Conservation (phyloP, 2,113 vertebrate species). For the Crocuta crocuta region DNA sequence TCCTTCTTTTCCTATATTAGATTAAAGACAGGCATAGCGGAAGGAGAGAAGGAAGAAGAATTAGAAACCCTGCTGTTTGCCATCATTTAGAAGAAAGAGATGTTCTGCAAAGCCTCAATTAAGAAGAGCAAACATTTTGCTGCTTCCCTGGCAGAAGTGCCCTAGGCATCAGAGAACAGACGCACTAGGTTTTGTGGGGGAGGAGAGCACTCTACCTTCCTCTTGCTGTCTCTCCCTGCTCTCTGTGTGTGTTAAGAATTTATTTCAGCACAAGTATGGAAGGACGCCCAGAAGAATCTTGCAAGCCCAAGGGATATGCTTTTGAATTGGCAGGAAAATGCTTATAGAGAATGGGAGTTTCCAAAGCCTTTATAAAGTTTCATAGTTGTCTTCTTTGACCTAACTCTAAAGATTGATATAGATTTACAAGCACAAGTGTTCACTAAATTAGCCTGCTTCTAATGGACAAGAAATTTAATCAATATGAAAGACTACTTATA, state of each 20-base stretch:
- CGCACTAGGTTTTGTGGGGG: background rate
- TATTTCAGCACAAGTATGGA: background rate
- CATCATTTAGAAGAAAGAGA: background rate
- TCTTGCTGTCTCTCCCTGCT: background rate
- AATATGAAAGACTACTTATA: background rate
- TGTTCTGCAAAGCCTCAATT: background rate
- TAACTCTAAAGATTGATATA: background rate
- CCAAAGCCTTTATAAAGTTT: background rate
- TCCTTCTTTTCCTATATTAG: background rate
- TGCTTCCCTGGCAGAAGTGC: background rate
- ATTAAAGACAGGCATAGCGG: background rate
- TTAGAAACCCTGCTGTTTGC: background rate
- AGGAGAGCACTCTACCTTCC: background rate
- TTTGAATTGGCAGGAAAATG: background rate
- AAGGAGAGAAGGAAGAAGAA: background rate
- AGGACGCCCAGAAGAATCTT: background rate
- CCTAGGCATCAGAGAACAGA: background rate
- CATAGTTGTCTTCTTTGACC: background rate
- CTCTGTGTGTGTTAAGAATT: background rate
- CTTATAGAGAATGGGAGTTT: background rate
- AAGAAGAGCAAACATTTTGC: background rate
- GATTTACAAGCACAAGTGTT: background rate
- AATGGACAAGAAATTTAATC: background rate
- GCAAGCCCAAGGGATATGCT: background rate
- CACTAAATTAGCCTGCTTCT: background rate